A percentile compares a stretch with the other conserved stretches of the same genome.
phyloP scores from a whole-genome alignment of 2,888 invertebrate genomes.

The Argyra leucocephala region DNA sequence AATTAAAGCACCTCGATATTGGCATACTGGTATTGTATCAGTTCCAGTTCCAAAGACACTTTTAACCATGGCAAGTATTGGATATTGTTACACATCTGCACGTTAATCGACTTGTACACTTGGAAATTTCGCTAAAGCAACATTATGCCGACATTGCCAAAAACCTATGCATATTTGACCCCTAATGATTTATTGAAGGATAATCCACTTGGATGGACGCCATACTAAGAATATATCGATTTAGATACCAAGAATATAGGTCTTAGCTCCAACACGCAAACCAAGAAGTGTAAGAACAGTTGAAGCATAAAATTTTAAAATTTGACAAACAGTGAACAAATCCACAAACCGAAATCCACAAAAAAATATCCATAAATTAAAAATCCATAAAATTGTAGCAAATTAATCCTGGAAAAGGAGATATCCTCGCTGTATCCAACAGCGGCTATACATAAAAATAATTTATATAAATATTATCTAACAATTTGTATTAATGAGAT shows the following conservation, averaged over 20 bases:
- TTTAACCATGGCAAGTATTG: conserved; percentile 97
- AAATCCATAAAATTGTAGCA: too few species aligned
- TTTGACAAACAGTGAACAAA: too few species aligned
- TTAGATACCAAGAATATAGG: too few species aligned
- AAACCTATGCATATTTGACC: conserved; percentile 96
- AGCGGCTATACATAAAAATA: too few species aligned
- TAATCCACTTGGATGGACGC: conserved; percentile 81
- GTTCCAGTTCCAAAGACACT: conserved; percentile 99
- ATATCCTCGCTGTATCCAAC: too few species aligned
- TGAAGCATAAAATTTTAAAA: conserved; percentile 31
- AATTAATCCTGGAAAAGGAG: too few species aligned
- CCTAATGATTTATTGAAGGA: conserved; percentile 99
- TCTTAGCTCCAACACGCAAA: conserved; percentile 49
- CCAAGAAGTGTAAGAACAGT: conserved; percentile 34
- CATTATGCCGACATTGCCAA: conserved; percentile 98
- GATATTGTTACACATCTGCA: conserved; percentile 98
- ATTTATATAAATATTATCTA: too few species aligned
- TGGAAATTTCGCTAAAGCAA: conserved; percentile 98
- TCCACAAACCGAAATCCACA: too few species aligned
- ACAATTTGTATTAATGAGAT: too few species aligned
- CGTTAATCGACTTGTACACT: conserved; percentile 96
- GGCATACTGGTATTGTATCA: conserved; percentile 99
- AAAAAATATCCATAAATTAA: too few species aligned
- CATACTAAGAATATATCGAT: conserved; percentile 93
- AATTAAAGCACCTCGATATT: conserved; percentile 97